Conservation (phyloP, 1,140 invertebrate genomes). For the Subanguina moxae region DNA sequence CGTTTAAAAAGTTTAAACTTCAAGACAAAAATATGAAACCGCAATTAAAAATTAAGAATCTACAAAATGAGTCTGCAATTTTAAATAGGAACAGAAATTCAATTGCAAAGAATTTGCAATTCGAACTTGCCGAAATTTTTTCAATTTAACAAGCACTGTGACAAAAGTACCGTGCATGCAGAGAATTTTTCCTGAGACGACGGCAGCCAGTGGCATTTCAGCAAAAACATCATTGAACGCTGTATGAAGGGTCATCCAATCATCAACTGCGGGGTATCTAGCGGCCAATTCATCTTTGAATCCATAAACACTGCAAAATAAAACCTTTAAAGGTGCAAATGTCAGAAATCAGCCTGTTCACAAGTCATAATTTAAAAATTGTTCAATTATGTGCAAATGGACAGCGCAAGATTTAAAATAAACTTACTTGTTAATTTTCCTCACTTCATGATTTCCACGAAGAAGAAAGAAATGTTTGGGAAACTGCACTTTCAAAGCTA, state of each 20-base stretch:
- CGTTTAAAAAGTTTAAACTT: too few relatives aligned
- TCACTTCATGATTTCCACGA: constrained; percentile 10
- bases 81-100: too few relatives aligned
- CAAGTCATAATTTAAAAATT: neutral
- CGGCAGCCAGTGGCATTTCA: constrained; percentile 47
- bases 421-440: constrained; percentile 9
- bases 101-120: too few relatives aligned
- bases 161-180: constrained; percentile 43
- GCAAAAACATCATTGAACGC: constrained; percentile 56
- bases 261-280: constrained; percentile 19
- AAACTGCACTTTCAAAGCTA: constrained; percentile 65
- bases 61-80: too few relatives aligned
- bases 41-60: too few relatives aligned
- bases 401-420: neutral
- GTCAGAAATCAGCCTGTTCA: neutral
- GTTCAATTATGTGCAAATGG: neutral
- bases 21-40: too few relatives aligned
- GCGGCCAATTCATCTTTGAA: constrained; percentile 33
- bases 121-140: too few relatives aligned
- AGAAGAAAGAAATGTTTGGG: constrained; percentile 68
- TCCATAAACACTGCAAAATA: constrained; percentile 40
- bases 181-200: constrained; percentile 41
- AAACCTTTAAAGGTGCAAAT: neutral
- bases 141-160: neutral
- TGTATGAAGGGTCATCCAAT: constrained; percentile 60